Conservation (phyloP, 2,797 vertebrate genomes). For the Amblyraja radiata region DNA sequence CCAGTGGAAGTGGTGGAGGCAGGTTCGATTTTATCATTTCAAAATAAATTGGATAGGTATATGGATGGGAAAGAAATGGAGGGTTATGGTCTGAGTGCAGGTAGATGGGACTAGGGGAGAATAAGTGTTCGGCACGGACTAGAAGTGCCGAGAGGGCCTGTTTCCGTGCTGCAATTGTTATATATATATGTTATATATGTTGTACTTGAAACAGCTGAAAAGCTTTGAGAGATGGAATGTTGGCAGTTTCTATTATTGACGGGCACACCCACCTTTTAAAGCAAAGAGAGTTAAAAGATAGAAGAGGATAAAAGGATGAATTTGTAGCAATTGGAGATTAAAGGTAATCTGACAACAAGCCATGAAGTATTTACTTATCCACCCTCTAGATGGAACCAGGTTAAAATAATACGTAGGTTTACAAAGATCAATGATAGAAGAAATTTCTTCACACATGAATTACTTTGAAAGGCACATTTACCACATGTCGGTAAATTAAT, state of each 20-base stretch:
- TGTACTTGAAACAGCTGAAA: neutral
- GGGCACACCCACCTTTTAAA: neutral
- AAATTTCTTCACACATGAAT: neutral
- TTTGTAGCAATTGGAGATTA: neutral
- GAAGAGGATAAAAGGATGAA: neutral
- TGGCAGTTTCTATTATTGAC: neutral
- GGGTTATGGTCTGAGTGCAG: no score
- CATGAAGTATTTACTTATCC: neutral
- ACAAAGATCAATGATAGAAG: neutral
- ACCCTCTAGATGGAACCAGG: neutral
- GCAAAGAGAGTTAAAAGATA: neutral
- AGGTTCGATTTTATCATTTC: no score
- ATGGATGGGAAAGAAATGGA: no score
- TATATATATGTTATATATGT: no score
- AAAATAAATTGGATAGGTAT: no score
- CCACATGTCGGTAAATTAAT: neutral
- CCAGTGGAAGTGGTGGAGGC: no score
- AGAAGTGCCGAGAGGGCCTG: no score
- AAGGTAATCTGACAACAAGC: neutral
- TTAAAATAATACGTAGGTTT: neutral
- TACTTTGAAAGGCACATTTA: neutral
- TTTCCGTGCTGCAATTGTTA: no score
- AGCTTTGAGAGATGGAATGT: neutral
- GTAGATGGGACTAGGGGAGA: no score
- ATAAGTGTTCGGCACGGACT: no score